Base-by-base conservation (phyloP, 2,888 invertebrate species). In the Cordilura impudica region DNA sequence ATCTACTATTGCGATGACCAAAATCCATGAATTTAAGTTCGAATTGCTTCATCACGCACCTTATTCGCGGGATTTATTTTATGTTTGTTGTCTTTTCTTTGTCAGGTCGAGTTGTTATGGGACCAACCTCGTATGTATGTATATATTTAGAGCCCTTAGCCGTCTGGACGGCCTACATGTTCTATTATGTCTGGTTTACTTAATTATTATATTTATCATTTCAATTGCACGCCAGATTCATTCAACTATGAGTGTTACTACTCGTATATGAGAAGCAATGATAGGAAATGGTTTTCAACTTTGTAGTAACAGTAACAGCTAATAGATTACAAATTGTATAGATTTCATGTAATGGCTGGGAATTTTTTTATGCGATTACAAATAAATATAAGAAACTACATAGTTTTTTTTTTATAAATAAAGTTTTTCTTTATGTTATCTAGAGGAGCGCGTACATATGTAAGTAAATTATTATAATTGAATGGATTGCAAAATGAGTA, bases 401-500 rank as follows among this genome's bases (percentile, higher is more conserved):
- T 51, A 51, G 26, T 63, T 63, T 51, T n/a, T 19, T 35, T 39
- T 58, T 19, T 16, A n/a, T 65, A 65, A 19, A 47, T 47, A 29
- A 19, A 6, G 43, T 16, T 70, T 66, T 53, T 66, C 70, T 19
- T 53, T 31, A 43, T 26, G 45, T 61, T 56, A 14, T 56, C 19
- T 56, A 45, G 19, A 31, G 54, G 4, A 45, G 21, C 39, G 43
- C 53, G 45, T 61, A 60, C 60, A 8, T 26, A 31, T 60, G 45
- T 61, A 60, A 66, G n/a, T 26, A 31, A 60, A 31, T 45, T 31
- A 45, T 18, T 61, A 14, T 43, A 60, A 45, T 43, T 18, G 29
- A 60, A 77, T 74, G 58, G 29, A 26, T 60, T 66, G 47, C 53
- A 35, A 60, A 66, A 66, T 18, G 26, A 49, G 19, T 51, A 53